Base-by-base conservation (phyloP, 2,888 invertebrate genomes). In the Chamaedrilus cognettii region DNA sequence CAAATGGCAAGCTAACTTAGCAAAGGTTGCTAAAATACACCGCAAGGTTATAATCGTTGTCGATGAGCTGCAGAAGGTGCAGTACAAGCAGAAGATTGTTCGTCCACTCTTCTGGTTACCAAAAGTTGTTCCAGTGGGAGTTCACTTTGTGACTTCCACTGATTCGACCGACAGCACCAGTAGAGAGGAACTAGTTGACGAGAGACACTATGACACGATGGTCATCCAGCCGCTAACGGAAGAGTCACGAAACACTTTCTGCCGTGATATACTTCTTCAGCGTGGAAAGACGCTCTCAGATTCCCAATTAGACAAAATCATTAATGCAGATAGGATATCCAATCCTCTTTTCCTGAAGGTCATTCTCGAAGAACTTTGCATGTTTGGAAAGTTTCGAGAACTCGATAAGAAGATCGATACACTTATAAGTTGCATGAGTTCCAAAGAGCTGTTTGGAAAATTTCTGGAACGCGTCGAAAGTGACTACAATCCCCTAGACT, bases 351-450 rank as follows among this genome's bases (percentile, higher is more conserved):
- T 75, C 65, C 75, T 80, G 28, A 77, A 74, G 60, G 75, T 78
- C 50, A 69, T 75, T 55, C 55, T 79, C 2, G 73, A 76, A 77
- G 80, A 79, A 68, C 73, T 80, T 31, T 76, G 78, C 34, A 74
- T 77, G 28, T 79, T 77, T 73, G 80, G 80, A 15, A 77, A 78
- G 65, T 80, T 79, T 66, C 69, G 78, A 52, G 67, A 77, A n/a
- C 72, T 80, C 32, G 79, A 79, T 64, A 70, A 77, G 71, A 80
- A 80, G 68, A 80, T 80, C 15, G 55, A 66, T 23, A 50, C 65
- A 26, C 31, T 69, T 2, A 34, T 67, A 1, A 23, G 26, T 15
- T 64, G 66, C 33, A n/a, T 26, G 23, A 64, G 32, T 32, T 55
- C 34, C 19, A 32, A 31, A 7, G 15, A 34, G n/a, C 60, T 67